phyloP scores from a whole-genome alignment of 1,140 invertebrate species.

The Drosophila erecta region DNA sequence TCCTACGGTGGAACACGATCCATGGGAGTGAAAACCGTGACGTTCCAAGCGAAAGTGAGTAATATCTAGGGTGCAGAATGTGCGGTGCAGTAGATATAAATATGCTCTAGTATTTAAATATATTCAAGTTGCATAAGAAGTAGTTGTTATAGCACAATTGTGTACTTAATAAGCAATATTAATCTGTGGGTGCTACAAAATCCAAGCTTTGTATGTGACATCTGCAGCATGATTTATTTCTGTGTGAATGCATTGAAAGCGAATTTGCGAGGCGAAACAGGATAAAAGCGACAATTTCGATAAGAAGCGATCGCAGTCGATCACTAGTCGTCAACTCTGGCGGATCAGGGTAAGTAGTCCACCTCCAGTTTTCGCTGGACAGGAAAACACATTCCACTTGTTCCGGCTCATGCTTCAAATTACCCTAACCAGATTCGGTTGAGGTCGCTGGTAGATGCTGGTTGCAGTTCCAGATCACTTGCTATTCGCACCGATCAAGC shows the following conservation, averaged over 20 bases:
- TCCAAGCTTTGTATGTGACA: background rate
- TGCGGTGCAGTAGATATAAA: too few relatives aligned
- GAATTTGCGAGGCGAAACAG: background rate
- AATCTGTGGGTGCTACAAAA: too few relatives aligned
- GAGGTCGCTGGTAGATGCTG: background rate
- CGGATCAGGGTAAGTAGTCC: background rate
- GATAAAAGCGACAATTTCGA: constrained; percentile 30
- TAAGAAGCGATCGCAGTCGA: constrained; percentile 4
- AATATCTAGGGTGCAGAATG: background rate
- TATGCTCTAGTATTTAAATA: too few relatives aligned
- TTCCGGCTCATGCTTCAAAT: constrained; percentile 28
- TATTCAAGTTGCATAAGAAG: too few relatives aligned
- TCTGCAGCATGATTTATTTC: background rate
- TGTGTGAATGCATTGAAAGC: background rate
- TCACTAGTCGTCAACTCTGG: background rate
- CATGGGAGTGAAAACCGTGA: constrained; percentile 26
- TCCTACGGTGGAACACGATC: background rate
- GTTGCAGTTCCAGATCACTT: constrained; percentile 48
- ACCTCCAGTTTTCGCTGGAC: too few relatives aligned
- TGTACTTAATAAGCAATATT: too few relatives aligned
- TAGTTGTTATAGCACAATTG: too few relatives aligned
- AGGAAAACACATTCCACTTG: constrained; percentile 8
- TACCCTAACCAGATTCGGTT: constrained; percentile 12
- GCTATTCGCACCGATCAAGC: constrained; percentile 49
- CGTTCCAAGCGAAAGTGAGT: constrained; percentile 6